Evolutionary conservation across 2,797 vertebrate species (phyloP).

Genomic region (Tapera naevia): DNA sequence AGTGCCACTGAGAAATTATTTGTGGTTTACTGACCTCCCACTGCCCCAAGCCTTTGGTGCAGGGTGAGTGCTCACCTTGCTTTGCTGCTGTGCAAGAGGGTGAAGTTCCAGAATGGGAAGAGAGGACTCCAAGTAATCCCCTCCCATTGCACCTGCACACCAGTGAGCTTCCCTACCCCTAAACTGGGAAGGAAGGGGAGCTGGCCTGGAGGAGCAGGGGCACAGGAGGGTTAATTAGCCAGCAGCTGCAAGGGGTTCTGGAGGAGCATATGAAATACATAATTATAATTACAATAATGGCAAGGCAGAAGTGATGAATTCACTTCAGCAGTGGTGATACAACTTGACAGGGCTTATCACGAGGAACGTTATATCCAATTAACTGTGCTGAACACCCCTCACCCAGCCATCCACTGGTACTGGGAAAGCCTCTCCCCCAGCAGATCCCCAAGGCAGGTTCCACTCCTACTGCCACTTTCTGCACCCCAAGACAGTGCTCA

Average conservation of each 20-base stretch:
- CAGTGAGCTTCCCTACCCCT: not conserved
- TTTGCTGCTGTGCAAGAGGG: too few relatives aligned
- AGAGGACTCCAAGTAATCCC: not conserved
- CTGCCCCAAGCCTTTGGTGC: rapidly evolving
- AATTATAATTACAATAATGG: not conserved
- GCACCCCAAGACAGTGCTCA: not conserved
- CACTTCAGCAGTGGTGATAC: not conserved
- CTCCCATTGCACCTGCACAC: rapidly evolving
- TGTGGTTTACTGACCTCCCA: not conserved
- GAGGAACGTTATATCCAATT: not conserved
- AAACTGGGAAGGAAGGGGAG: not conserved
- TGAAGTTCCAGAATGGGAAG: rapidly evolving
- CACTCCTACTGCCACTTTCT: not conserved
- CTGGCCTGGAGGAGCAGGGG: not conserved
- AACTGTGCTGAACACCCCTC: not conserved
- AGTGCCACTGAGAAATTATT: rapidly evolving
- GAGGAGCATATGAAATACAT: not conserved
- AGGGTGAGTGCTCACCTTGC: rapidly evolving
- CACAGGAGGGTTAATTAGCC: not conserved
- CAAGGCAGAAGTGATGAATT: not conserved
- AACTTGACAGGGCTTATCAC: conserved; percentile 16
- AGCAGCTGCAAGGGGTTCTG: not conserved
- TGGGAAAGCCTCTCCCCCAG: not conserved
- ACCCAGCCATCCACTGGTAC: rapidly evolving
- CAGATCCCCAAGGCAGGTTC: not conserved